Evolutionary conservation across 2,888 invertebrate species (phyloP), one percentile per base, ranked within the genome.

Genomic region (Lypha dubia): DNA sequence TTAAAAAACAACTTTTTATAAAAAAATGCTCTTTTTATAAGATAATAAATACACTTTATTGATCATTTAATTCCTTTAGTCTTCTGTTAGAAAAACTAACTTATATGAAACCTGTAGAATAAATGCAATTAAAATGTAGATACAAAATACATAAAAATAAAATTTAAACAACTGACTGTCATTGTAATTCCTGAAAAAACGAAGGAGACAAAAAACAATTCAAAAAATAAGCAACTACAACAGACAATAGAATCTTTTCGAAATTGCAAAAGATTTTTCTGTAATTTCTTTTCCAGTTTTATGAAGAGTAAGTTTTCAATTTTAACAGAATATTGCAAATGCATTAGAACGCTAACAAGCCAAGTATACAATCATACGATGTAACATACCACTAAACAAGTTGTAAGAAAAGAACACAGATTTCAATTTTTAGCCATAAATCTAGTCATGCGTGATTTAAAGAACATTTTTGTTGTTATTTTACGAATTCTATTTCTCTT

Each of bases 281-380:
- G 74, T 65, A 70, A 79, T 70, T 74, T 75, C 51, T 44, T 73
- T 67, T 73, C 15, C 60, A 60, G 49, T 68, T 74, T n/a, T 51
- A 53, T 20, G 28, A 38, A 3, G 3, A 46, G 20, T 20, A 32
- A 20, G 4, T 44, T 73, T 65, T 62, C 75, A 44, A n/a, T 49
- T 79, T 75, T 38, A 77, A 73, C 80, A 81, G 81, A 81, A 84
- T 84, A 84, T 81, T 73, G 60, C 67, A 84, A 81, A 81, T 81
- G 73, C 63, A 68, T 80, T 62, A 56, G 51, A 46, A 6, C 65
- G 65, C 28, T 28, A 15, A 53, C 56, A 46, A 11, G 28, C 81
- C 28, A 56, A 17, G 24, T 20, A 46, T 9, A 44, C 3, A 41
- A 24, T 49, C n/a, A 41, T 63, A 44, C 41, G 44, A 63, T 4